These are phyloP conservation scores for Ephestia elutella DNA, from an alignment of 1,140 invertebrate genomes.

Conservation along the genomic window DNA sequence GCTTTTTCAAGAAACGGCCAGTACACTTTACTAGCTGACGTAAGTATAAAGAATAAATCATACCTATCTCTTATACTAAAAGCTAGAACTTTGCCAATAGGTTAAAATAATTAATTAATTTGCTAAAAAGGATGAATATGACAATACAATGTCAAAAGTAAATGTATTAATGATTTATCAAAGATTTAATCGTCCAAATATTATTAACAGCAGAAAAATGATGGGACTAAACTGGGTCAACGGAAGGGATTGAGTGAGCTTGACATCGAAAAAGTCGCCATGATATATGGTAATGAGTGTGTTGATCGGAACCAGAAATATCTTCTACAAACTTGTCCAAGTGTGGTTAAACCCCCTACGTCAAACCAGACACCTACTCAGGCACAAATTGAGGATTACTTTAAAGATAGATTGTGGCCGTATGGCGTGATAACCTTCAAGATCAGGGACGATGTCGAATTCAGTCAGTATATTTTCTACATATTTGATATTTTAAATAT, in stretches of 20 bases:
- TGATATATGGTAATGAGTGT: constrained; percentile 49
- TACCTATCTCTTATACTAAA: no score
- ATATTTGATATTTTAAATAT: no score
- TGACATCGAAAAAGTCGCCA: constrained; percentile 51
- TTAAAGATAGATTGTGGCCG: constrained; percentile 49
- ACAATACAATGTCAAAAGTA: no score
- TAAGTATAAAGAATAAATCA: constrained; percentile 43
- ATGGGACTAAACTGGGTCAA: constrained; percentile 48
- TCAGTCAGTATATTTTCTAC: constrained; percentile 38
- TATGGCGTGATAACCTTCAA: constrained; percentile 54
- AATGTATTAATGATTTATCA: no score
- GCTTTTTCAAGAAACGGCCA: constrained; percentile 85
- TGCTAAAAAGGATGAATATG: no score
- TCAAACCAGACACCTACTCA: constrained; percentile 18
- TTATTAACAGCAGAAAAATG: no score
- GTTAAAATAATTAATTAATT: no score
- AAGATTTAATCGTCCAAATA: no score
- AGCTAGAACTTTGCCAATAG: no score
- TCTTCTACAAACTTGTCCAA: constrained; percentile 55
- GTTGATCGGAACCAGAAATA: constrained; percentile 50
- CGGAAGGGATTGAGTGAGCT: constrained; percentile 50
- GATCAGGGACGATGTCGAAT: constrained; percentile 47
- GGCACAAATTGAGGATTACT: constrained; percentile 48
- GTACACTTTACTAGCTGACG: constrained; percentile 79
- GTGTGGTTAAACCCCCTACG: constrained; percentile 31